Conservation (phyloP, 2,113 vertebrate species). For the Caranx ignobilis region DNA sequence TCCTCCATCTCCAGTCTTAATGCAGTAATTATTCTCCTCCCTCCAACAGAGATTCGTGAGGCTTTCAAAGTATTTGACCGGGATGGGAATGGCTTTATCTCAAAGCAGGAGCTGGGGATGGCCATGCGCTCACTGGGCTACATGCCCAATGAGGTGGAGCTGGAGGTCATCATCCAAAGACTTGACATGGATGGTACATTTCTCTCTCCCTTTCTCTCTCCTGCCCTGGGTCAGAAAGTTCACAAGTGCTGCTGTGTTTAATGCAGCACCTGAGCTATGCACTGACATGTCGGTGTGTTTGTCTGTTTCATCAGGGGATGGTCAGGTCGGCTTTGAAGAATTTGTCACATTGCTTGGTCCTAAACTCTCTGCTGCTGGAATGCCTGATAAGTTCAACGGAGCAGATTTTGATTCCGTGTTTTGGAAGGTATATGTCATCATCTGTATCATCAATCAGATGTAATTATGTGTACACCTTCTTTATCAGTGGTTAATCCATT, state of each 20-base stretch:
- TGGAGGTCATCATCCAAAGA: conserved; percentile 96
- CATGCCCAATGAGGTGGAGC: conserved; percentile 98
- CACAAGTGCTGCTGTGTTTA: neutral
- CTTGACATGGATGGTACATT: conserved; percentile 94
- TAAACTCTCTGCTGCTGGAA: conserved; percentile 92
- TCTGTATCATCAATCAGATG: conserved; percentile 17
- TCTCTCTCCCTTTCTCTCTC: conserved; percentile 3
- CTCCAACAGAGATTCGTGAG: conserved; percentile 90
- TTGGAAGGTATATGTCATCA: conserved; percentile 91
- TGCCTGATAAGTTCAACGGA: conserved; percentile 96
- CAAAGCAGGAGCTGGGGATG: conserved; percentile 95
- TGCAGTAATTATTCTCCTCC: neutral
- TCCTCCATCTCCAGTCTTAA: neutral
- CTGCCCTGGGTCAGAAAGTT: neutral
- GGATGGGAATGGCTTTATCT: conserved; percentile 96
- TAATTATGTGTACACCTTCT: conserved; percentile 12
- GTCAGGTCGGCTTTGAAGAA: conserved; percentile 98
- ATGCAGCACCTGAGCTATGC: neutral
- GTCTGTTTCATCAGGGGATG: conserved; percentile 86
- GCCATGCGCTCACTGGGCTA: conserved; percentile 97
- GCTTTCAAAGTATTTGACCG: conserved; percentile 97
- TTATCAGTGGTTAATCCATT: neutral
- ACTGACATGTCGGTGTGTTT: conserved; percentile 17
- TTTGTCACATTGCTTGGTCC: conserved; percentile 96
- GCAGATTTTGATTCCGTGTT: conserved; percentile 98